Evolutionary conservation across 1,140 invertebrate genomes (phyloP), one percentile per base, ranked within the genome.

Genomic region (Nymphalis io): DNA sequence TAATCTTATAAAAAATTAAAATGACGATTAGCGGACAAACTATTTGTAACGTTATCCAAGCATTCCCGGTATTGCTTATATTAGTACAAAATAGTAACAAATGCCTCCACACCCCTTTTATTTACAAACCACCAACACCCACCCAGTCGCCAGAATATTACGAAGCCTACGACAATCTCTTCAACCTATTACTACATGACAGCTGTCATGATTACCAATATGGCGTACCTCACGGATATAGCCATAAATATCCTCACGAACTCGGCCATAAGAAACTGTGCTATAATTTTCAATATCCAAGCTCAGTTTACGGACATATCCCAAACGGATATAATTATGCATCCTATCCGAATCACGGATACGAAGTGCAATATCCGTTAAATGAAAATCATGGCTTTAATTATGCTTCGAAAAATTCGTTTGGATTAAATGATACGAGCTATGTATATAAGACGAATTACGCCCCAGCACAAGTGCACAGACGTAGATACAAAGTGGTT

Each of bases 141-240:
- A 90, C 88, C 0, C 82, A 84, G 20, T 69, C 89, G 0, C 87
- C 89, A 0, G 88, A 89, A 60, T 91, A 89, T 18, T 89, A 90
- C 60, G 82, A 87, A 55, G 88, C 88, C 0, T 84, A 88, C 39
- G 85, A 91, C 4, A 78, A 83, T 0, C 51, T 91, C 5, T 79
- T 89, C 13, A 82, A 89, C 39, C 75, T 62, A 6, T 55, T 91
- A n/a, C 84, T 82, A 3, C 60, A 72, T 12, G 69, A 81, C 23
- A 70, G 59, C 11, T 76, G 74, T 18, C 68, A 81, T 8, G 70
- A 40, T 13, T 59, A 74, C 51, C 68, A 70, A 61, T 75, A 75
- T 15, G 74, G 67, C 0, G 55, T 69, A 15, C 72, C 68, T 1
- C 71, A 81, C 8, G 62, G 42, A 1, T 77, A 82, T 20, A 72